Percentiles rank a stretch among this genome's conserved stretches.
Conservation (phyloP, 2,797 vertebrate species). For the Ispidina lecontei region DNA sequence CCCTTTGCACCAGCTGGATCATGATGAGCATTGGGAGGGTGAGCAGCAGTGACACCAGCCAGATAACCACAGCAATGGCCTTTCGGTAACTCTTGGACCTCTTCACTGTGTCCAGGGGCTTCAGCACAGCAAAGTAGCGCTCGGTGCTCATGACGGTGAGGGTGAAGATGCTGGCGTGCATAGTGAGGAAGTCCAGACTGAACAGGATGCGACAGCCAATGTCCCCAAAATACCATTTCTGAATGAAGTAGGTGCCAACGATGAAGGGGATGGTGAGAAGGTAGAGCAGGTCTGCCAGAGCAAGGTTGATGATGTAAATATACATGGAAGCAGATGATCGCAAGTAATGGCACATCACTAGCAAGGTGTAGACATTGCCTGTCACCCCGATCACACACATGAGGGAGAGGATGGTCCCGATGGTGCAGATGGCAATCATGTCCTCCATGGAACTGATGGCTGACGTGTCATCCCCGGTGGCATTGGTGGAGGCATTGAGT, state of each 20-base stretch:
- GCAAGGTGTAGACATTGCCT: conserved; percentile 91
- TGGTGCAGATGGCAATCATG: conserved; percentile 83
- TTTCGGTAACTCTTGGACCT: conserved; percentile 92
- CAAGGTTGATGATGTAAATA: conserved; percentile 92
- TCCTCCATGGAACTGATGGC: conserved; percentile 77
- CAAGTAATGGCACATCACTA: conserved; percentile 93
- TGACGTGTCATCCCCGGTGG: conserved; percentile 32
- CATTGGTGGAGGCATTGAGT: conserved; percentile 68
- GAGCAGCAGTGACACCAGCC: conserved; percentile 87
- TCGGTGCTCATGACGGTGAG: conserved; percentile 93
- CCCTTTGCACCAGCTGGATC: conserved; percentile 84
- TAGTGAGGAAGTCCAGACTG: conserved; percentile 92
- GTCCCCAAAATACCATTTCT: conserved; percentile 91
- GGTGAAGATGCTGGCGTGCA: conserved; percentile 95
- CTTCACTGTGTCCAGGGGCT: conserved; percentile 90
- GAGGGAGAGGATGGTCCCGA: conserved; percentile 87
- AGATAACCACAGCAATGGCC: conserved; percentile 87
- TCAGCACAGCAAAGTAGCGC: conserved; percentile 90
- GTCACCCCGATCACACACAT: conserved; percentile 90
- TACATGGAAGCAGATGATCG: conserved; percentile 91
- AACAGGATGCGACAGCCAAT: conserved; percentile 88
- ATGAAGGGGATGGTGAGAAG: conserved; percentile 93
- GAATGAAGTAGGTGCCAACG: conserved; percentile 90
- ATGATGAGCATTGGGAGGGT: conserved; percentile 90
- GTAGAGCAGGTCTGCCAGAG: conserved; percentile 90